phyloP scores from a whole-genome alignment of 2,113 vertebrate species.

The Herpetotheres cachinnans region DNA sequence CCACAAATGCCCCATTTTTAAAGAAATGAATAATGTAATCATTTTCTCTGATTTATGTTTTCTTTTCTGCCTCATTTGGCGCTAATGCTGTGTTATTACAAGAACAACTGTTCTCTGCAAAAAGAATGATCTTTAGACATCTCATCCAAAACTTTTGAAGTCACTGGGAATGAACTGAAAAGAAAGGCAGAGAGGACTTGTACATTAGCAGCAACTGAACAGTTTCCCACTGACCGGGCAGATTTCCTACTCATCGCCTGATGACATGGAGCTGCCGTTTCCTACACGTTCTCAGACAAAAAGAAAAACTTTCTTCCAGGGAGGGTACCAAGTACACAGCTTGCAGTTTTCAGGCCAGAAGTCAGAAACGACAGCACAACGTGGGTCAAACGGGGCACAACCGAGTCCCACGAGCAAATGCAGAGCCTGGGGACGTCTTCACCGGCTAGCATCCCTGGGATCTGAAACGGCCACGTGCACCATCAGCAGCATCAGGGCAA shows the following conservation, averaged over 20 bases:
- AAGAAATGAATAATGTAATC: conserved; percentile 7
- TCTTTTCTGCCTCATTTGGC: conserved; percentile 41
- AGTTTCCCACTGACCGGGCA: background rate
- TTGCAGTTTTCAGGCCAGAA: background rate
- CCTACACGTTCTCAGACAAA: background rate
- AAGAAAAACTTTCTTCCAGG: background rate
- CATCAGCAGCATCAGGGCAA: background rate
- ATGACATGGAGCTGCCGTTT: background rate
- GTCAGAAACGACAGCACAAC: background rate
- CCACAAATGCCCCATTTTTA: conserved; percentile 13
- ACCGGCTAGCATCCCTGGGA: background rate
- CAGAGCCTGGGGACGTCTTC: background rate
- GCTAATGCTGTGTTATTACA: background rate
- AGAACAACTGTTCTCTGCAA: conserved; percentile 27
- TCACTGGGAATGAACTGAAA: background rate
- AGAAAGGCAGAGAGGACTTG: background rate
- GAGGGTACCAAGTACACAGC: background rate
- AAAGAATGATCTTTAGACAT: background rate
- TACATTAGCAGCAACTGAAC: background rate
- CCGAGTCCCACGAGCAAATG: background rate
- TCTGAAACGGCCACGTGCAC: fast-evolving
- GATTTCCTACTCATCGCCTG: background rate
- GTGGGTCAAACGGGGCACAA: background rate
- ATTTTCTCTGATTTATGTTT: conserved; percentile 22
- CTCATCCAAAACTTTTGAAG: conserved; percentile 1